These are phyloP conservation scores for Drosophila paulistorum DNA, from an alignment of 1,140 invertebrate species.

Conservation along the genomic window DNA sequence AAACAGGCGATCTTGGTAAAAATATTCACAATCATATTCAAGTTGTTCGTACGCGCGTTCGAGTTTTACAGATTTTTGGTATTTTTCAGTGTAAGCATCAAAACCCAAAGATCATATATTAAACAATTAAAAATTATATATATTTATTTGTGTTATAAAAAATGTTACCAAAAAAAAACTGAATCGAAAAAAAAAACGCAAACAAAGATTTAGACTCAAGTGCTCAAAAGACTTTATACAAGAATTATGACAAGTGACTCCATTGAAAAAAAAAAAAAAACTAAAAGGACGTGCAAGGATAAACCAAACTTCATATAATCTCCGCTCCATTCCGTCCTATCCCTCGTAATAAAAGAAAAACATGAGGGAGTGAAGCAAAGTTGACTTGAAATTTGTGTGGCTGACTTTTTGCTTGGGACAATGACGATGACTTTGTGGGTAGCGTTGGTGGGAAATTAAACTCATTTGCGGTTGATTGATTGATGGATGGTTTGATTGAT, in stretches of 20 bases:
- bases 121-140: conserved; percentile 18
- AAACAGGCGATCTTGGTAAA: conserved; percentile 71
- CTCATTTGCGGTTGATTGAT: conserved; percentile 76
- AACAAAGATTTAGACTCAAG: conserved; percentile 23
- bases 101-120: not conserved
- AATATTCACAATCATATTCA: conserved; percentile 79
- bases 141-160: not conserved
- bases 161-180: not conserved
- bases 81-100: conserved; percentile 38
- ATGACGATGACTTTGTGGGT: conserved; percentile 8
- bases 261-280: not conserved
- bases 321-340: too few relatives aligned
- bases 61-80: conserved; percentile 28
- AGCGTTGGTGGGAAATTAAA: conserved; percentile 57
- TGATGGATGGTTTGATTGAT: conserved; percentile 79
- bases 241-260: not conserved
- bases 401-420: not conserved
- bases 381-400: conserved; percentile 13
- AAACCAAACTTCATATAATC: not conserved
- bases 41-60: conserved; percentile 63
- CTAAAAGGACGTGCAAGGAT: conserved; percentile 1
- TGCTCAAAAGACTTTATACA: not conserved
- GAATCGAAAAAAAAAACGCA: conserved; percentile 14
- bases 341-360: not conserved
- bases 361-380: not conserved